Conservation (phyloP, 2,113 vertebrate genomes). For the Eulemur rufifrons region DNA sequence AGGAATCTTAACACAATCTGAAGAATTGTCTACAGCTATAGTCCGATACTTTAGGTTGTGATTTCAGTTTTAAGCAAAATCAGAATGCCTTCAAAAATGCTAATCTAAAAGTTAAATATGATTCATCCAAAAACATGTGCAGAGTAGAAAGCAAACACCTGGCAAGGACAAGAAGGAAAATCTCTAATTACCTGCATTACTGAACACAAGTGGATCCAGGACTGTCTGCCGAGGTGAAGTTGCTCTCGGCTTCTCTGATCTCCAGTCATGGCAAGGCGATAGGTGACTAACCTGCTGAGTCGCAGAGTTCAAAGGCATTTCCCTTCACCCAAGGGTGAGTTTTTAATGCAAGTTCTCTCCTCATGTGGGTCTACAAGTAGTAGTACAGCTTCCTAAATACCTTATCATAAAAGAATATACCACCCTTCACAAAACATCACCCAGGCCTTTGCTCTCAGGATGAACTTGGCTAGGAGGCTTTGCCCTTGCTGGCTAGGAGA, state of each 20-base stretch:
- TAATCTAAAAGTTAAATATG: slow-evolving; percentile 7
- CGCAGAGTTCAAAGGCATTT: neutral
- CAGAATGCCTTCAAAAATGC: neutral
- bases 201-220: neutral
- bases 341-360: neutral
- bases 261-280: neutral
- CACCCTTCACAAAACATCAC: neutral
- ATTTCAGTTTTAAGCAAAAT: slow-evolving; percentile 30
- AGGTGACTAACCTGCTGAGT: neutral
- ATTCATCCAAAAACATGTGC: neutral
- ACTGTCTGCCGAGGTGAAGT: fast-evolving
- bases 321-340: neutral
- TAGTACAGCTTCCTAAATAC: neutral
- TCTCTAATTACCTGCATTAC: neutral
- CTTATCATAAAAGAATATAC: neutral
- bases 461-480: neutral
- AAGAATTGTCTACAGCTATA: neutral
- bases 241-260: neutral
- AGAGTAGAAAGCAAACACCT: neutral
- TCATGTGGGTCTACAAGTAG: neutral
- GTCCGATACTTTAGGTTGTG: neutral
- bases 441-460: neutral
- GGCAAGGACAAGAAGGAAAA: neutral
- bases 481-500: neutral
- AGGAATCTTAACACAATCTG: neutral